Conservation (phyloP, 2,797 vertebrate genomes). For the Neosilurus mollespiculum region DNA sequence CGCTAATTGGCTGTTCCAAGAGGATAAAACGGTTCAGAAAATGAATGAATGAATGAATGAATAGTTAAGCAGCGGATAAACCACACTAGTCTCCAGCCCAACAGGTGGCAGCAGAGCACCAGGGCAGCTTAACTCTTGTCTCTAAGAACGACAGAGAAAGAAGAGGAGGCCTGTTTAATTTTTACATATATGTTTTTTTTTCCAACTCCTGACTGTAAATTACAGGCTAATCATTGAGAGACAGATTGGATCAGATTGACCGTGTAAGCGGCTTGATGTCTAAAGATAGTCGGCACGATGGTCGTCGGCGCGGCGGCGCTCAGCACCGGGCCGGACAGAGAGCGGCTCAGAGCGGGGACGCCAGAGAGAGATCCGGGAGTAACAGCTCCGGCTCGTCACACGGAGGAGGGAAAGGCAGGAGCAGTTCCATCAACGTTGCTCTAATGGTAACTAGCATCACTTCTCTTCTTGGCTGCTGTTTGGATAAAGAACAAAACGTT, state of each 20-base stretch:
- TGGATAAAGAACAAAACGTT: background rate
- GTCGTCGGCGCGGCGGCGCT: slow-evolving; percentile 74
- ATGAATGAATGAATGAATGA: too few relatives aligned
- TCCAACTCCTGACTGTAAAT: background rate
- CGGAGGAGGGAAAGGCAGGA: slow-evolving; percentile 78
- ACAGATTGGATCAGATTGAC: background rate
- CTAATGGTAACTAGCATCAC: slow-evolving; percentile 67
- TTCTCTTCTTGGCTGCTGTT: background rate
- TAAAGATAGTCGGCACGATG: slow-evolving; percentile 78
- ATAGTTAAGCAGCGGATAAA: too few relatives aligned
- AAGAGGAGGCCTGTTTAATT: slow-evolving; percentile 50
- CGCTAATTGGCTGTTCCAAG: too few relatives aligned
- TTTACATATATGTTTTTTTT: slow-evolving; percentile 2
- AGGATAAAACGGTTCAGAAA: too few relatives aligned
- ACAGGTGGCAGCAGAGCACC: slow-evolving; percentile 16
- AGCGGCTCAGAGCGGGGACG: slow-evolving; percentile 71
- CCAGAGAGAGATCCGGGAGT: slow-evolving; percentile 79
- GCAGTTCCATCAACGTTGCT: slow-evolving; percentile 61
- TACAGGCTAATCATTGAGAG: background rate
- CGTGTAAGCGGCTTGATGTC: slow-evolving; percentile 67
- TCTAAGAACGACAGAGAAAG: slow-evolving; percentile 20
- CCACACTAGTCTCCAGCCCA: slow-evolving; percentile 28
- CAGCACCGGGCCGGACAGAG: slow-evolving; percentile 75
- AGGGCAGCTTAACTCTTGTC: background rate
- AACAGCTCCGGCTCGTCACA: slow-evolving; percentile 83